Evolutionary conservation across 2,888 invertebrate species (phyloP), one percentile per base, ranked within the genome.

Genomic region (Leptinotarsa haldemani): DNA sequence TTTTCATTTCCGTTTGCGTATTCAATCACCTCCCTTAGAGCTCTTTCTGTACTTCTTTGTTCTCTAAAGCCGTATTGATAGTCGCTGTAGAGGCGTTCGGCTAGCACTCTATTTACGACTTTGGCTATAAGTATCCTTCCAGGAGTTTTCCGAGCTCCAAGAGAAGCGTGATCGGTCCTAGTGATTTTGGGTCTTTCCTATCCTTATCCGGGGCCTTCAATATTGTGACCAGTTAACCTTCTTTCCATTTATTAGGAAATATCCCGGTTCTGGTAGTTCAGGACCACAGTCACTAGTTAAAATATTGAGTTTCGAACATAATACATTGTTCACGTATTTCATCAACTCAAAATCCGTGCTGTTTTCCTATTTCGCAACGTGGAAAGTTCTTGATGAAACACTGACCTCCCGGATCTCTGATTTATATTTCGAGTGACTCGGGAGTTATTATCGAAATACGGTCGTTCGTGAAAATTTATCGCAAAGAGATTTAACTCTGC

Each of bases 401-500:
- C 30, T 61, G 61, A 61, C 30, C 61, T 15, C 25, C 16, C 61
- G 18, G 18, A 52, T 53, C 40, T 40, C 40, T 40, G 40, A 40
- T 40, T 40, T 40, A 40, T 40, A 40, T 40, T 40, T 40, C 40
- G 9, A 40, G 40, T 12, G 40, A 40, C 40, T 68, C 18, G n/a
- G 16, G 56, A 56, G 53, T 68, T 68, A 56, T 52, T 25, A 30
- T 53, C 30, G n/a, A 4, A 61, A 40, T n/a, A 18, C 18, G 65
- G 50, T 65, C 40, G 58, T 69, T 69, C 22, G 48, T 40, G 63
- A 50, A 65, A 71, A 77, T 77, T 71, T 77, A 76, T 74, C 48
- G 70, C 63, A 30, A 46, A 20, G 67, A 75, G 65, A 67, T 74
- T 74, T 79, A 77, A 79, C 75, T 76, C 70, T 56, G 65, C 72